Base-by-base conservation (phyloP, 2,797 vertebrate genomes). In the Dermochelys coriacea region DNA sequence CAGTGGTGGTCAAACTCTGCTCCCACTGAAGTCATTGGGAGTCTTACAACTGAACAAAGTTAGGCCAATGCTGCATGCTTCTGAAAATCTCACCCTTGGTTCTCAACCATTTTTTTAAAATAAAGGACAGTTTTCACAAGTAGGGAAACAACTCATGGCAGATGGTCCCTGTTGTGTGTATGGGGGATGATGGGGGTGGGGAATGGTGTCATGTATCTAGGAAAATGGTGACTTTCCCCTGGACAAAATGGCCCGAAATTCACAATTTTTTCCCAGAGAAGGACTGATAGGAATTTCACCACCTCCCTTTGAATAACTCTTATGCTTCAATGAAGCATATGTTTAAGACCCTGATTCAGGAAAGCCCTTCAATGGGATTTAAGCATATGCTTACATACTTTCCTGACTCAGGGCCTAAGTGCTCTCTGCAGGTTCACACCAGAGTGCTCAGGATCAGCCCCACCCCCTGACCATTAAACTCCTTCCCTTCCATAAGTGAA, bases 191-290 rank as follows among this genome's bases (percentile, higher is more conserved):
- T 21, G 8, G 5, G 10, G 9, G 12, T 29, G 25, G 16, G 61
- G 18, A 64, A 64, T 64, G 34, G 5, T 71, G n/a, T 71, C 5
- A 37, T 37, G 19, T 23, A 41, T 23, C 15, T 71, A 23, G 16
- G 64, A 23, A 71, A 71, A 71, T 21, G n/a, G 19, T 71, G 19
- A 71, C n/a, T 71, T 71, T 37, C 61, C 5, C 37, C 64, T 23
- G n/a, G 64, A 71, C 31, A 18, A 61, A 84, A 90, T 47, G 37
- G 71, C 10, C 78, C 84, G 41, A 92, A 92, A 45, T 29, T 12
- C 85, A 82, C 45, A 91, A 50, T 50, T 57, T 90, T 88, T 90
- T 88, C 88, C 31, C 74, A 61, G 29, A 34, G 37, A 16, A 89
- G 78, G 45, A 79, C 31, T 16, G 45, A 31, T 75, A 61, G 51